Percentiles rank a stretch among this genome's conserved stretches.
phyloP scores from a whole-genome alignment of 2,888 invertebrate species.

The Chirona hameri region DNA sequence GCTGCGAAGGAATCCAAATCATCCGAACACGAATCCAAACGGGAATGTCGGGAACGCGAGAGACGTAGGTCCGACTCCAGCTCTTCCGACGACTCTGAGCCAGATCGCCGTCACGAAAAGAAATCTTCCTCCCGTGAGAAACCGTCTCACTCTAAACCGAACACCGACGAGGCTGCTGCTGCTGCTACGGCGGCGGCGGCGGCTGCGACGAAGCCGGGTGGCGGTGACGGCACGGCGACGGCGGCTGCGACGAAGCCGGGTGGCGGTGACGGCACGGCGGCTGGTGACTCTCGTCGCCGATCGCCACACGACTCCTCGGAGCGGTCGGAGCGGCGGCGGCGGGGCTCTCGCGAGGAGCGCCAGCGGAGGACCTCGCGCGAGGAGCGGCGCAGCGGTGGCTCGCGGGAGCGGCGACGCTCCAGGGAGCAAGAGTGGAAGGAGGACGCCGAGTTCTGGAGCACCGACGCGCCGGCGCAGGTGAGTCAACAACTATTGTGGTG shows the following conservation, averaged over 20 bases:
- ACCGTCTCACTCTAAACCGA: no score
- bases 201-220: no score
- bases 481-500: not conserved
- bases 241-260: not conserved
- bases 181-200: no score
- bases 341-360: not conserved
- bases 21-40: not conserved
- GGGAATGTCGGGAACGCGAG: not conserved
- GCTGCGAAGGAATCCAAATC: no score
- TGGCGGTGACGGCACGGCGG: not conserved
- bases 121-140: no score
- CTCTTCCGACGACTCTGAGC: no score
- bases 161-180: no score
- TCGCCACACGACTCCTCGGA: not conserved
- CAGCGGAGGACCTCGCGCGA: not conserved
- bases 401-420: not conserved
- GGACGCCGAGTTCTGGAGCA: slow-evolving; percentile 4
- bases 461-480: not conserved
- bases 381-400: not conserved
- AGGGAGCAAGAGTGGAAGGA: not conserved
- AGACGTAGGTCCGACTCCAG: not conserved
- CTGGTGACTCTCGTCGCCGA: not conserved
- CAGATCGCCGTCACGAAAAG: no score
- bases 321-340: not conserved
- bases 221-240: not conserved